These are phyloP conservation scores for Galbula dea DNA, from an alignment of 2,113 vertebrate species.

Conservation along the genomic window DNA sequence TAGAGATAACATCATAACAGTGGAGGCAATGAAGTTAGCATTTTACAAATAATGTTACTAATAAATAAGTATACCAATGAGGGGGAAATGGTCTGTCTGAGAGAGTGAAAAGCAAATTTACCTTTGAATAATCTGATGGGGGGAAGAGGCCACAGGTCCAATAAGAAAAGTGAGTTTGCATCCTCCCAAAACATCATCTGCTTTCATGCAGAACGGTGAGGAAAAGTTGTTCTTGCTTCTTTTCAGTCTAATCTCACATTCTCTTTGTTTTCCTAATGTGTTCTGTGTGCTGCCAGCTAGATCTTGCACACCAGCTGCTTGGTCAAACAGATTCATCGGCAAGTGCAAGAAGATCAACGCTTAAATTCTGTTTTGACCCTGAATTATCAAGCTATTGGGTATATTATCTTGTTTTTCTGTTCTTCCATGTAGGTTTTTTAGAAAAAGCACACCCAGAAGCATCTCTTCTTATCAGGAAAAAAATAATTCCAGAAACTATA, in stretches of 20 bases:
- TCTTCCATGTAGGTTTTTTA: not conserved
- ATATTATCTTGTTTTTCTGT: not conserved
- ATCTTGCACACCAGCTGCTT: slow-evolving; percentile 20
- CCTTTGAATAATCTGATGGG: slow-evolving; percentile 56
- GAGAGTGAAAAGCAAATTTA: slow-evolving; percentile 65
- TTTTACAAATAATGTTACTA: slow-evolving; percentile 73
- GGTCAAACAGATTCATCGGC: slow-evolving; percentile 44
- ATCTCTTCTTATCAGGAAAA: not conserved
- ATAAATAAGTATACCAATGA: slow-evolving; percentile 64
- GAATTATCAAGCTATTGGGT: not conserved
- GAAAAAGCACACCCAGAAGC: slow-evolving; percentile 5
- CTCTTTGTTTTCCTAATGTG: slow-evolving; percentile 49
- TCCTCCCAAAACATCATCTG: slow-evolving; percentile 25
- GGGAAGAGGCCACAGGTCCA: slow-evolving; percentile 28
- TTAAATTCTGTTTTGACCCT: slow-evolving; percentile 37
- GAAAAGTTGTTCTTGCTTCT: not conserved
- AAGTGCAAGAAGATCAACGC: slow-evolving; percentile 31
- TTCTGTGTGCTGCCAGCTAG: not conserved
- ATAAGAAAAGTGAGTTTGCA: not conserved
- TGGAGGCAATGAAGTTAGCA: slow-evolving; percentile 64
- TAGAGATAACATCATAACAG: slow-evolving; percentile 64
- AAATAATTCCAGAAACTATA: not conserved
- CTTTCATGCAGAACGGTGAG: slow-evolving; percentile 6
- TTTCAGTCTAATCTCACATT: slow-evolving; percentile 46
- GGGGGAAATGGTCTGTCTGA: slow-evolving; percentile 49